phyloP scores from a whole-genome alignment of 1,140 invertebrate species.

The Neodiprion virginianus region DNA sequence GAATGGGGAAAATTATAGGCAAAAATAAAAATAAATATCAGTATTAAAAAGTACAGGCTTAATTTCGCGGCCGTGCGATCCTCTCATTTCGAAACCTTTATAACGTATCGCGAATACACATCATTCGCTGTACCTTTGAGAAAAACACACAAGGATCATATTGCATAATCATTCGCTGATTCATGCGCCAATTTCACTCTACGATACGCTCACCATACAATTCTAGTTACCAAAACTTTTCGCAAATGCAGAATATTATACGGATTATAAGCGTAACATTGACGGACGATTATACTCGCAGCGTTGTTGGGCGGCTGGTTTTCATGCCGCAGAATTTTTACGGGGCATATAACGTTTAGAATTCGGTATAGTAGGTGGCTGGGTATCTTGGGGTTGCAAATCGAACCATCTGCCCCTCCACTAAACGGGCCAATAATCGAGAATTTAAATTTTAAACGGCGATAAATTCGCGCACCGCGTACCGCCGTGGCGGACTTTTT shows the following conservation, averaged over 20 bases:
- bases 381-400: background rate
- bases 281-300: too few species aligned
- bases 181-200: too few species aligned
- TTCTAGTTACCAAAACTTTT: background rate
- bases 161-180: too few species aligned
- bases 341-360: background rate
- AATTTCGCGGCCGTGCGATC: background rate
- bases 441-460: conserved; percentile 33
- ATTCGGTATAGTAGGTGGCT: background rate
- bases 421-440: conserved; percentile 39
- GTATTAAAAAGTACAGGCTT: background rate
- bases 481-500: conserved; percentile 28
- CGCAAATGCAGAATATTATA: too few species aligned
- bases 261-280: too few species aligned
- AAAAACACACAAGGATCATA: too few species aligned
- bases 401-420: conserved; percentile 25
- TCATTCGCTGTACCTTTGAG: too few species aligned
- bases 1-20: conserved; percentile 4
- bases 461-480: conserved; percentile 29
- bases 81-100: background rate
- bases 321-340: background rate
- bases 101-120: too few species aligned
- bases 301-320: too few species aligned
- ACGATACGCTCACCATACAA: background rate
- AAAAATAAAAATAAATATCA: conserved; percentile 6